A percentile compares a stretch with the other conserved stretches of the same genome.
Evolutionary conservation across 2,888 invertebrate species (phyloP).

Genomic region (Dryobota labecula): DNA sequence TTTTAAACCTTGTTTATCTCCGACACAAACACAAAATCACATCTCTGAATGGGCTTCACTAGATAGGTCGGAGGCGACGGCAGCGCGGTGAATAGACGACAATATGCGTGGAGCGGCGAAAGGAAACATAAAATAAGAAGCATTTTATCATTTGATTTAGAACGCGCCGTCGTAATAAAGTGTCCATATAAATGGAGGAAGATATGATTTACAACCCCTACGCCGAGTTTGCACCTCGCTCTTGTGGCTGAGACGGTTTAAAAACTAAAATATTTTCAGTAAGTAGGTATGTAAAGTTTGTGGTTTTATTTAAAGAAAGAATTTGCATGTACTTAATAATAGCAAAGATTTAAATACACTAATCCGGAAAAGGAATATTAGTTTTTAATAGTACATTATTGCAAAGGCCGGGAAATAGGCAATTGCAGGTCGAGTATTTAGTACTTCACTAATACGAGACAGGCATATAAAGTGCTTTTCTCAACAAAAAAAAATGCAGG

Average conservation of each 20-base stretch:
- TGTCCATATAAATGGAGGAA: constrained; percentile 89
- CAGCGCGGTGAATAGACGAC: constrained; percentile 76
- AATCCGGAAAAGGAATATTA: neutral
- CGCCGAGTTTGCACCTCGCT: constrained; percentile 84
- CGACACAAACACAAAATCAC: constrained; percentile 57
- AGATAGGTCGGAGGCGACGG: constrained; percentile 67
- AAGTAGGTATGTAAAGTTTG: constrained; percentile 26
- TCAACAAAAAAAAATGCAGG: no score
- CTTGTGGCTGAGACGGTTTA: constrained; percentile 73
- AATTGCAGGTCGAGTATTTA: no score
- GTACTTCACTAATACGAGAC: no score
- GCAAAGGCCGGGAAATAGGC: no score
- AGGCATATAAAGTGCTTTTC: no score
- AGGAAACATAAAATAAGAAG: constrained; percentile 89
- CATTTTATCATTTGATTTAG: constrained; percentile 90
- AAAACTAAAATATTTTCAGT: constrained; percentile 74
- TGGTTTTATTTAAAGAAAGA: neutral
- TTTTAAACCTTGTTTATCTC: constrained; percentile 54
- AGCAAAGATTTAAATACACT: neutral
- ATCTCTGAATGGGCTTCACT: constrained; percentile 50
- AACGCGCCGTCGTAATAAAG: constrained; percentile 89
- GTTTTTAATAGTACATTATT: no score
- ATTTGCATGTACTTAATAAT: neutral
- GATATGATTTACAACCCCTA: constrained; percentile 87
- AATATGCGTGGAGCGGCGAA: constrained; percentile 84